phyloP scores from a whole-genome alignment of 2,113 vertebrate species.

The Sylvietta virens region DNA sequence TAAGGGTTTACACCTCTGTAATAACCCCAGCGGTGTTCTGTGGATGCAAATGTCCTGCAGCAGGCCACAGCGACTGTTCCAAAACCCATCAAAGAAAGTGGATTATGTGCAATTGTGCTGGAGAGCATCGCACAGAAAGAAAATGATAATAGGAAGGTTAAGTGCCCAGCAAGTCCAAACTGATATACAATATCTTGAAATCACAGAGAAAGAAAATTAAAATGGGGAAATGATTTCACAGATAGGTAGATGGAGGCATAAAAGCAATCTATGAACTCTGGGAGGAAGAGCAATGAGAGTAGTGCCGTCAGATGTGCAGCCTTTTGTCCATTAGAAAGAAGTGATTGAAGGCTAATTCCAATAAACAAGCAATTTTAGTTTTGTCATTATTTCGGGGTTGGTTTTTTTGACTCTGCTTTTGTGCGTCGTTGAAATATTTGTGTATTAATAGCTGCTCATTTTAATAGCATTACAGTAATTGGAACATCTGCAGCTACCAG shows the following conservation, averaged over 20 bases:
- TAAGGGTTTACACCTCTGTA: background rate
- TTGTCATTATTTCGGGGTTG: background rate
- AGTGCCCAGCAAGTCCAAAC: conserved; percentile 39
- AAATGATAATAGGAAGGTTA: conserved; percentile 44
- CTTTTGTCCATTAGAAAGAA: background rate
- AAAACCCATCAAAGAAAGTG: background rate
- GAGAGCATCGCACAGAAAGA: background rate
- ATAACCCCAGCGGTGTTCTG: background rate
- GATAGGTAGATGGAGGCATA: conserved; percentile 33
- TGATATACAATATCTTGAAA: conserved; percentile 50
- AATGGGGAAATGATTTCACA: conserved; percentile 38
- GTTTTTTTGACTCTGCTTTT: background rate
- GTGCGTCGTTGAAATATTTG: conserved; percentile 16
- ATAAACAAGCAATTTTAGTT: background rate
- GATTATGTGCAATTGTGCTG: background rate
- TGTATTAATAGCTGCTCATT: conserved; percentile 50
- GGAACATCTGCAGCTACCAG: conserved; percentile 29
- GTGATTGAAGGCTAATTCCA: conserved; percentile 10
- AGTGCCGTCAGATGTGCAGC: background rate
- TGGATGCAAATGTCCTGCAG: background rate
- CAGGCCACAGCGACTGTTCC: background rate
- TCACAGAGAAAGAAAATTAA: conserved; percentile 51
- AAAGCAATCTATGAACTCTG: conserved; percentile 11
- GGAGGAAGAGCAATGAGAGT: background rate
- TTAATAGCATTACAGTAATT: conserved; percentile 37